These are phyloP conservation scores for Toxostoma redivivum DNA, from an alignment of 2,113 vertebrate genomes.

Conservation along the genomic window DNA sequence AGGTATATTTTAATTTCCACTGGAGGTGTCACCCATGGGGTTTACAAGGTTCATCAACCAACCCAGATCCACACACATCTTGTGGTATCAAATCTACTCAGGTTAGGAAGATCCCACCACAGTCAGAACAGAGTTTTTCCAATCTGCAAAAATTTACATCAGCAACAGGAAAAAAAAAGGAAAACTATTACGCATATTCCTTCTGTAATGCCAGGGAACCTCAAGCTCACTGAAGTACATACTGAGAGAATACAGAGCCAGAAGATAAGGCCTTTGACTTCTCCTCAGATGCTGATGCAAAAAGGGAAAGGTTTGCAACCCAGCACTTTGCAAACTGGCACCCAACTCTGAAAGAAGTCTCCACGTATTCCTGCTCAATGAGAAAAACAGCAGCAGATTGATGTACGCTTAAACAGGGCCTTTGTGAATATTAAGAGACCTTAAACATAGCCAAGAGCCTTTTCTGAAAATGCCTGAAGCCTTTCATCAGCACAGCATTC, in stretches of 20 bases:
- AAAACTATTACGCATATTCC: not conserved
- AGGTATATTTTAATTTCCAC: not conserved
- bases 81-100: not conserved
- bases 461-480: not conserved
- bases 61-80: not conserved
- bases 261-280: not conserved
- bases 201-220: not conserved
- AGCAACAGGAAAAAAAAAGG: not conserved
- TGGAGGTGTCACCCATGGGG: not conserved
- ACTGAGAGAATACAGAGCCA: not conserved
- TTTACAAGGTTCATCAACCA: not conserved
- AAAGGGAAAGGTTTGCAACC: not conserved
- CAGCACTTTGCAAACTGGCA: not conserved
- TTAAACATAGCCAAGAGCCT: not conserved
- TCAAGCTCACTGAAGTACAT: not conserved
- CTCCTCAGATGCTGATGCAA: not conserved
- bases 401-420: not conserved
- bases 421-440: not conserved
- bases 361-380: not conserved
- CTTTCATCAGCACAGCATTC: not conserved
- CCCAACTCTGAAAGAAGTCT: not conserved
- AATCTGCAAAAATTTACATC: not conserved
- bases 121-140: not conserved
- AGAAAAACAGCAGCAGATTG: not conserved
- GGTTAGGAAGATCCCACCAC: not conserved